Percentiles rank a stretch among this genome's conserved stretches.
Conservation (phyloP, 2,797 vertebrate genomes). For the Gymnothorax reevesii region DNA sequence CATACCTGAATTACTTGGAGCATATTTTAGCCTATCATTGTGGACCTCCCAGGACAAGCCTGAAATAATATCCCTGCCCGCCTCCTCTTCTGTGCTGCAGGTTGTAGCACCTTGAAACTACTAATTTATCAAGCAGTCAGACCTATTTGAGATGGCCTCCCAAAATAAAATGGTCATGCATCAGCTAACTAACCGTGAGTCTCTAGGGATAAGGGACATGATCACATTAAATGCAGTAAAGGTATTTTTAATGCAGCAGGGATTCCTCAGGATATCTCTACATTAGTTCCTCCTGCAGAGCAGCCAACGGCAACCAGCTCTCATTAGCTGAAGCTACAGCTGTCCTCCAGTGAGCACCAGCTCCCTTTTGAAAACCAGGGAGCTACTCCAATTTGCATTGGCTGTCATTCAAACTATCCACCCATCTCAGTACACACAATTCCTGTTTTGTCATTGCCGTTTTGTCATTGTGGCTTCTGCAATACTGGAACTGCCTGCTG, state of each 20-base stretch:
- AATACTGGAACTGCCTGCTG: too few species aligned
- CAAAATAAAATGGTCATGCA: not conserved
- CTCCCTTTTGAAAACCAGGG: too few species aligned
- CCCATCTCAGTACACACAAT: too few species aligned
- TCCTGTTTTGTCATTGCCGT: too few species aligned
- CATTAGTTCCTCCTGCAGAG: not conserved
- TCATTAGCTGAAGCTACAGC: not conserved
- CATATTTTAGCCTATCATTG: not conserved
- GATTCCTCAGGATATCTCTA: not conserved
- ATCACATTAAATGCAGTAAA: not conserved
- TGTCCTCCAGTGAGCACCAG: not conserved
- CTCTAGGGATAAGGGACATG: not conserved
- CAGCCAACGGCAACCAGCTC: not conserved
- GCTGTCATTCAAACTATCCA: too few species aligned
- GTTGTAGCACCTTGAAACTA: not conserved
- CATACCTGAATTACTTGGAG: too few species aligned
- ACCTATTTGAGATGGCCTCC: not conserved
- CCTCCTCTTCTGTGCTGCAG: too few species aligned
- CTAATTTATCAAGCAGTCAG: not conserved
- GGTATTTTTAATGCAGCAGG: not conserved
- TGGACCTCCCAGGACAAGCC: not conserved
- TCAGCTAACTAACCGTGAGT: not conserved
- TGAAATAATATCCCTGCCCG: not conserved
- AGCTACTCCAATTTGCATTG: too few species aligned
- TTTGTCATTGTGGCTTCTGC: too few species aligned